Conservation (phyloP, 2,888 invertebrate species). For the Drosophila borborema region DNA sequence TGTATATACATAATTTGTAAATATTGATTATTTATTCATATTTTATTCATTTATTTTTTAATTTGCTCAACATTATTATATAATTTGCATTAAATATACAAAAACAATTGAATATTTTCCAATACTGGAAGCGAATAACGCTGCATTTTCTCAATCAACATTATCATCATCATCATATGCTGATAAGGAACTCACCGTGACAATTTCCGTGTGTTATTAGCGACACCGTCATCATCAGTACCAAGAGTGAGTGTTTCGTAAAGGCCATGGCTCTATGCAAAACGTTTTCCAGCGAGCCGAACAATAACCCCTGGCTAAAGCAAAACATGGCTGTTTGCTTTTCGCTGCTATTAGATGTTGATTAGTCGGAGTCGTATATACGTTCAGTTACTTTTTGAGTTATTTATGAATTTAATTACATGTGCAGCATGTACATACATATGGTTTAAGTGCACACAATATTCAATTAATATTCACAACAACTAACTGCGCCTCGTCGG, state of each 20-base stretch:
- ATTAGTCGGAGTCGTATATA: slow-evolving; percentile 39
- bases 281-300: slow-evolving; percentile 25
- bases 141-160: not conserved
- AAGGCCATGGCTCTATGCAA: slow-evolving; percentile 55
- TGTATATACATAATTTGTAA: too few relatives aligned
- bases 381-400: slow-evolving; percentile 26
- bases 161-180: not conserved
- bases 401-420: slow-evolving; percentile 20
- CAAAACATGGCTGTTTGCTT: slow-evolving; percentile 52
- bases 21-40: too few relatives aligned
- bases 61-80: too few relatives aligned
- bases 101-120: not conserved
- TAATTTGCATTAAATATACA: too few relatives aligned
- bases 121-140: not conserved
- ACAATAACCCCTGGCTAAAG: slow-evolving; percentile 49
- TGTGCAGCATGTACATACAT: not conserved
- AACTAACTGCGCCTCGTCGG: slow-evolving; percentile 8
- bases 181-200: slow-evolving; percentile 63
- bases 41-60: too few relatives aligned
- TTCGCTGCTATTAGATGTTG: slow-evolving; percentile 46
- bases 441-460: slow-evolving; percentile 3
- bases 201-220: slow-evolving; percentile 66
- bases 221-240: slow-evolving; percentile 43
- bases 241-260: slow-evolving; percentile 30
- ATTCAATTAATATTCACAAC: slow-evolving; percentile 21